Conservation (phyloP, 2,888 invertebrate species). For the Myopa tessellatipennis region DNA sequence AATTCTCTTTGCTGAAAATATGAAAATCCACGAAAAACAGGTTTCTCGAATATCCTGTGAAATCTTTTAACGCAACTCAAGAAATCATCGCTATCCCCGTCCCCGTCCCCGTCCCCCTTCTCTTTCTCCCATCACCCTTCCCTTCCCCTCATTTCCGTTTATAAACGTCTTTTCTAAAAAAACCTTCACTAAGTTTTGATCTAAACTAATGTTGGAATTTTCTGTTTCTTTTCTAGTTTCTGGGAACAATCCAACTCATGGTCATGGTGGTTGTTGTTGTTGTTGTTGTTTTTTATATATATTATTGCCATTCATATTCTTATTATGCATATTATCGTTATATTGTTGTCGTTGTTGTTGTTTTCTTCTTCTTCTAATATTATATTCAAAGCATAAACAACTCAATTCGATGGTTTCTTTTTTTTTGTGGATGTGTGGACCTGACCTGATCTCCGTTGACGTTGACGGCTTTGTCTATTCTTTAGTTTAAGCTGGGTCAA, state of each 20-base stretch:
- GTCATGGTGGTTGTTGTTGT: background rate
- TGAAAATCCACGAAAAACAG: background rate
- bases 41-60: too few species aligned
- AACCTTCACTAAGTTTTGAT: background rate
- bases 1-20: background rate
- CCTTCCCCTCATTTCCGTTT: background rate
- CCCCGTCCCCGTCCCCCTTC: background rate
- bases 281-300: background rate
- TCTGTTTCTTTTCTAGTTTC: too few species aligned
- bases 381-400: background rate
- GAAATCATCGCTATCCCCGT: too few species aligned
- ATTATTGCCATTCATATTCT: background rate
- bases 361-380: background rate
- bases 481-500: background rate
- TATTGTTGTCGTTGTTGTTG: background rate
- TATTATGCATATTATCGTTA: background rate
- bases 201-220: background rate
- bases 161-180: background rate
- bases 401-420: background rate
- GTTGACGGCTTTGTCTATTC: background rate
- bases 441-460: background rate
- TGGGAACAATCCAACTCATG: too few species aligned
- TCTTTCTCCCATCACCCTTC: background rate
- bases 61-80: too few species aligned
- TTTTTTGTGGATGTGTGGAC: background rate